Evolutionary conservation across 1,140 invertebrate genomes (phyloP), one percentile per base, ranked within the genome.

Genomic region (Triops longicaudatus): DNA sequence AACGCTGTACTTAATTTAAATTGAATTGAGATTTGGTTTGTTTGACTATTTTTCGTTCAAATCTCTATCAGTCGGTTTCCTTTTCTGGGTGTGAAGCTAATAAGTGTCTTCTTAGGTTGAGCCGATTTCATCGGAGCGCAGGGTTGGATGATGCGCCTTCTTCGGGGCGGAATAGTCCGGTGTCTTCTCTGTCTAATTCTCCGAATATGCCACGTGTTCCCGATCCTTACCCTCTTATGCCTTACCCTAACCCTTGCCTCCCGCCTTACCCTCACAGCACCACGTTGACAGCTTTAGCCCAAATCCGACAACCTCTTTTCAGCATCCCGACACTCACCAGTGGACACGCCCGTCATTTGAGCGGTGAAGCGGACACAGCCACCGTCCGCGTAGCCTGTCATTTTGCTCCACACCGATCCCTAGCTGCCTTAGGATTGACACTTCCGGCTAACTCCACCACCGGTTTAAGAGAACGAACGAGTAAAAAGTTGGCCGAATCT

Each of bases 61-160:
- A n/a, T n/a, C n/a, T n/a, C n/a, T n/a, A n/a, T n/a, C n/a, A n/a
- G n/a, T n/a, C n/a, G n/a, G n/a, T n/a, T n/a, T n/a, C n/a, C n/a
- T n/a, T n/a, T n/a, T n/a, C n/a, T n/a, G n/a, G n/a, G n/a, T n/a
- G n/a, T n/a, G n/a, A n/a, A n/a, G n/a, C n/a, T n/a, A n/a, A n/a
- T n/a, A n/a, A n/a, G n/a, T n/a, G n/a, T n/a, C n/a, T n/a, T n/a
- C n/a, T n/a, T 63, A 63, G 50, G 26, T 87, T 96, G 80, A 98
- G 96, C 79, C 88, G 96, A 80, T 99, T 98, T 86, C 96, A 98
- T 83, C 89, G 94, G 80, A 98, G 95, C 81, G 96, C 97, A 74
- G 98, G 97, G 10, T 84, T 99, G 44, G 91, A 88, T 79, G 87
- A 88, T 63, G 81, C 82, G 75, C 89, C 73, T 85, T 88, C 78